Evolutionary conservation across 2,113 vertebrate genomes (phyloP).

Genomic region (Pristiophorus japonicus): DNA sequence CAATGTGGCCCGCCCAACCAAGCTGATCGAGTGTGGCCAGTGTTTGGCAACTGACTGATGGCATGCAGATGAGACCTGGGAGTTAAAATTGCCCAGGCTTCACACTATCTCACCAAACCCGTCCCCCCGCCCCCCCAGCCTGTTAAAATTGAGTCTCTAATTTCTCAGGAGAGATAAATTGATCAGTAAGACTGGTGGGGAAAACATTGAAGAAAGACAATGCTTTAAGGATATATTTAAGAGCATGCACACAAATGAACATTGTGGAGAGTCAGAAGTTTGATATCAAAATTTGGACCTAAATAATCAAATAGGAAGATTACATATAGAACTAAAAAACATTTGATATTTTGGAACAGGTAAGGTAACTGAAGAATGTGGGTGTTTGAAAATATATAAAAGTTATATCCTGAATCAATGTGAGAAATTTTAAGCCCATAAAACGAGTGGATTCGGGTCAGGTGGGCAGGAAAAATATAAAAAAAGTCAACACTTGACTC

Average conservation of each 20-base stretch:
- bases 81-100: too few species aligned
- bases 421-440: too few species aligned
- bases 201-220: not conserved
- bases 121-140: too few species aligned
- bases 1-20: too few species aligned
- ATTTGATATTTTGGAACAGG: not conserved
- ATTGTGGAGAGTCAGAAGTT: not conserved
- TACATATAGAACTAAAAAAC: not conserved
- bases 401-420: not conserved
- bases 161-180: not conserved
- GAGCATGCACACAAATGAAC: not conserved
- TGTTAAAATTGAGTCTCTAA: not conserved
- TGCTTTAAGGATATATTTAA: not conserved
- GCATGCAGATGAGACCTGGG: too few species aligned
- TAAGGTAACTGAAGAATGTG: not conserved
- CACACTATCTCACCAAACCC: too few species aligned
- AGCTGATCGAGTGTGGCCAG: too few species aligned
- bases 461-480: too few species aligned
- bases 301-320: not conserved
- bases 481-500: too few species aligned
- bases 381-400: not conserved
- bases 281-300: not conserved
- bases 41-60: too few species aligned
- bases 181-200: not conserved
- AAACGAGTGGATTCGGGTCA: too few species aligned